Evolutionary conservation across 1,140 invertebrate species (phyloP), one percentile per base, ranked within the genome.

Genomic region (Stegodyphus dumicola): DNA sequence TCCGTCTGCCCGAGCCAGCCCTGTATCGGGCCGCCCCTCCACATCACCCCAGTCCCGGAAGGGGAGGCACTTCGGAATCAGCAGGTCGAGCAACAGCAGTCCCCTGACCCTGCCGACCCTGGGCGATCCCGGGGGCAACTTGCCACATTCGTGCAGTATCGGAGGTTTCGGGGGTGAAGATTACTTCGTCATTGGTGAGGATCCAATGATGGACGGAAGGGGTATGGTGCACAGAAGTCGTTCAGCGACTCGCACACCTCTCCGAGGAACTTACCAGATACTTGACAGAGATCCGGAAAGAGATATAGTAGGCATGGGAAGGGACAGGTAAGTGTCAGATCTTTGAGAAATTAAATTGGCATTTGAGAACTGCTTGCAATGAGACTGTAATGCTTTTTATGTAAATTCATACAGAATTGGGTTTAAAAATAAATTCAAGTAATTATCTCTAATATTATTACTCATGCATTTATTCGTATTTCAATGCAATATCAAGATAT

Each of bases 201-300:
- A 93, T 90, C 94, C 95, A 89, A 94, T 94, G 88, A 92, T 94
- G 88, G 93, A 92, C 85, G 94, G 94, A 90, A 94, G 94, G 85
- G 90, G 92, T 87, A 93, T 93, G 79, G 92, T 93, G 86, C 93
- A 92, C 89, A 93, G 92, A 56, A 93, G 77, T 48, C 66, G 74
- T 6, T 70, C 85, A 7, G 76, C 73, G 7, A 84, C 78, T 9
- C 73, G 70, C 49, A 56, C 91, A 85, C 90, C 91, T 77, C 91
- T 92, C 88, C 92, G 94, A 74, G 53, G 67, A 49, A 89, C 88
- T 49, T 96, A 96, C 90, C 94, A 95, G 88, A 95, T 94, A 67
- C 91, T 95, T 86, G 95, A 95, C 90, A 92, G 95, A 53, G 90
- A 91, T 77, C 94, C 76, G 17, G 81, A 67, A 9, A 52, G 15